Evolutionary conservation across 1,140 invertebrate species (phyloP), one percentile per base, ranked within the genome.

Genomic region (Zaprionus taronus): DNA sequence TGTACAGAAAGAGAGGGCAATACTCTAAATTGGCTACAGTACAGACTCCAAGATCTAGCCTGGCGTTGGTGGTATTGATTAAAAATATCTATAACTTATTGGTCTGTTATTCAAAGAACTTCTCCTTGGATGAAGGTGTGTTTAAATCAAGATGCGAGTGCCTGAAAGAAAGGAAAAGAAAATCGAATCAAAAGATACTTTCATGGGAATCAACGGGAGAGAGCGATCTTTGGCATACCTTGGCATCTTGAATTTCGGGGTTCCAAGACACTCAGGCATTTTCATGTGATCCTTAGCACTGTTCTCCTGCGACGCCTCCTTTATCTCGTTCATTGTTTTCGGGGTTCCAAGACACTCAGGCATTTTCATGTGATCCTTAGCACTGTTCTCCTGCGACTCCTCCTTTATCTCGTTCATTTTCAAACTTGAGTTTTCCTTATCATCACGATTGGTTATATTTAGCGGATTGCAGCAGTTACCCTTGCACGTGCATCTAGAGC

Each of bases 121-220:
- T 91, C 24, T 83, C 66, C 38, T 80, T 84, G 1, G 83, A 63
- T 11, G 80, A 80, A 1, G 80, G 79, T 14, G 83, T 87, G 47
- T 79, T 64, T 14, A 91, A 80, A 1, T 53, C 28, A 4, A 89
- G 20, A 49, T 34, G 55, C 0, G 85, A 80, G 36, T 81, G 73
- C n/a, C 85, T 90, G 75, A 5, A 76, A 83, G 64, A 26, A 14
- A 7, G 44, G 57, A 68, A 34, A 11, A 28, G 12, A 49, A 6
- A 5, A 20, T 47, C 41, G 22, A 22, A n/a, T 51, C 15, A n/a
- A 11, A 14, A 28, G 17, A 7, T 7, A 7, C 17, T 44, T 6
- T n/a, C 0, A 57, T 9, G 24, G 36, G 7, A 15, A 36, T 1
- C 12, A 7, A 26, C 12, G 7, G 31, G 28, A 2, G 7, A 31